These are phyloP conservation scores for Xanthorhoe spadicearia DNA, from an alignment of 2,888 invertebrate genomes.

Conservation along the genomic window DNA sequence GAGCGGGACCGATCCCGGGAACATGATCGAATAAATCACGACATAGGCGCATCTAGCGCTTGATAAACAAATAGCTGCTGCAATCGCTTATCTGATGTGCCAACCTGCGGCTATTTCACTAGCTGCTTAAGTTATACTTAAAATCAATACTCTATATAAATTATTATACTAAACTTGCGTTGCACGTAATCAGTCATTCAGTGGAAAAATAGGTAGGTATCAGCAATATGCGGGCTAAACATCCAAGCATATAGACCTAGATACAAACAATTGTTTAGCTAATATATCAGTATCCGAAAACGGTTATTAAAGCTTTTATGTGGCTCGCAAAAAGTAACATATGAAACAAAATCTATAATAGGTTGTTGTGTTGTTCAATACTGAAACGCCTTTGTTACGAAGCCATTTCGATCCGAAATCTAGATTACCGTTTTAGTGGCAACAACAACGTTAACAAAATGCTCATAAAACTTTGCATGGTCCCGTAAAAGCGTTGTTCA, in stretches of 20 bases:
- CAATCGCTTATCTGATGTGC: slow-evolving; percentile 36
- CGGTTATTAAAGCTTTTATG: too few species aligned
- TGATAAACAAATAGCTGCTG: slow-evolving; percentile 51
- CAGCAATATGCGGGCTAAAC: too few species aligned
- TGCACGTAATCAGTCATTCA: too few species aligned
- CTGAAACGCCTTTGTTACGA: neutral
- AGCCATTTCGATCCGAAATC: neutral
- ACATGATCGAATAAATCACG: slow-evolving; percentile 54
- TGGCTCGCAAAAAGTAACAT: too few species aligned
- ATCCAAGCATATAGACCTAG: too few species aligned
- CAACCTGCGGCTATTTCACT: slow-evolving; percentile 19
- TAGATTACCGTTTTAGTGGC: slow-evolving; percentile 1
- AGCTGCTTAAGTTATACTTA: slow-evolving; percentile 1
- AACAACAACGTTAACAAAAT: slow-evolving; percentile 1
- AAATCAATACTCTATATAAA: too few species aligned
- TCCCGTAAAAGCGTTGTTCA: slow-evolving; percentile 2
- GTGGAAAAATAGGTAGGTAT: too few species aligned
- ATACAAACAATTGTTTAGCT: too few species aligned
- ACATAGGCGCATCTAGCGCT: slow-evolving; percentile 43
- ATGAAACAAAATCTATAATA: neutral
- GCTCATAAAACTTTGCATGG: slow-evolving; percentile 3
- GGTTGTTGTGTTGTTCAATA: neutral
- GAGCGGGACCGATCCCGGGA: slow-evolving; percentile 43
- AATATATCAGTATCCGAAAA: too few species aligned
- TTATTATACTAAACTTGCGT: too few species aligned